Evolutionary conservation across 2,888 invertebrate species (phyloP).

Genomic region (Eulithis prunata): DNA sequence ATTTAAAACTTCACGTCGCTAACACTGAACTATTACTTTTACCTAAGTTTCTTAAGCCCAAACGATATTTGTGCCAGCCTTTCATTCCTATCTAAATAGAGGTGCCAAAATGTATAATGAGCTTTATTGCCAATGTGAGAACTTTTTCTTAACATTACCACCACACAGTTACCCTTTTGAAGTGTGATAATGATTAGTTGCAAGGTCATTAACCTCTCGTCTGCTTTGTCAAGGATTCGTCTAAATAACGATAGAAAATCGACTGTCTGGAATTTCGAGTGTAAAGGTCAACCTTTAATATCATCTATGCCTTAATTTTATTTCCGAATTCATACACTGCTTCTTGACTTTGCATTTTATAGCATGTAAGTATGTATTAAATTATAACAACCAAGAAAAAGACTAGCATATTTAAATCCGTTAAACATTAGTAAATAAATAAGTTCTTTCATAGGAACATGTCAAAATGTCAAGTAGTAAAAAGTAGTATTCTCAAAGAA

Average conservation of each 20-base stretch:
- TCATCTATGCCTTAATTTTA: background rate
- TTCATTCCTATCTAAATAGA: conserved; percentile 32
- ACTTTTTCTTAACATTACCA: conserved; percentile 9
- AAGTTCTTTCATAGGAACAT: conserved; percentile 24
- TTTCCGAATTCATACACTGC: conserved; percentile 6
- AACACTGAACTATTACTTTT: conserved; percentile 50
- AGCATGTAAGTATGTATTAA: background rate
- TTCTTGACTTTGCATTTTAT: background rate
- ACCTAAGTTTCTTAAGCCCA: conserved; percentile 37
- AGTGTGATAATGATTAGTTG: conserved; percentile 15
- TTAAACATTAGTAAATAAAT: conserved; percentile 43
- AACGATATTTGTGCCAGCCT: conserved; percentile 43
- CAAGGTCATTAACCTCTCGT: conserved; percentile 1
- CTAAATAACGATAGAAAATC: conserved; percentile 1
- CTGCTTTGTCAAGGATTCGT: background rate
- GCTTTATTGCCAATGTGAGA: conserved; percentile 18
- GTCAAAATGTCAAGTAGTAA: background rate
- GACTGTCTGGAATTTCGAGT: background rate
- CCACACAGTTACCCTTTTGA: conserved; percentile 3
- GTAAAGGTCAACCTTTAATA: background rate
- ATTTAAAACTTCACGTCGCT: conserved; percentile 51
- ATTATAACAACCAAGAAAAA: conserved; percentile 35
- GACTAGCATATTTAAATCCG: conserved; percentile 44
- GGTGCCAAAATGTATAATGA: conserved; percentile 16
- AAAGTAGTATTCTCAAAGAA: background rate